Percentiles rank a stretch among this genome's conserved stretches.
These are phyloP conservation scores for Gorsachius magnificus DNA, from an alignment of 2,797 vertebrate species.

Conservation along the genomic window DNA sequence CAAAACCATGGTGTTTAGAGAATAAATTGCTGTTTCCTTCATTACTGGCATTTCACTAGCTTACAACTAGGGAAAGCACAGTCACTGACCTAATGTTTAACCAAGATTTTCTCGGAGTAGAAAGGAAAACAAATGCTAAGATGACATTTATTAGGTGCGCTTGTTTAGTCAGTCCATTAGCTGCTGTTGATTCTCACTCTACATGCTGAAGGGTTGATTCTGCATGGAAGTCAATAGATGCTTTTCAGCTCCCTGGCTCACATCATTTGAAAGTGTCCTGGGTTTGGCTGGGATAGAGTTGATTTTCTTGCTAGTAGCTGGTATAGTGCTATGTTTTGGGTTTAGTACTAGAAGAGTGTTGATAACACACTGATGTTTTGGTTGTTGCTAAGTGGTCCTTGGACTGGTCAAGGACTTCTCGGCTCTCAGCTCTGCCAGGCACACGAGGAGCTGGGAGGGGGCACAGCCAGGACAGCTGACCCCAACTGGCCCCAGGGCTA, in stretches of 20 bases:
- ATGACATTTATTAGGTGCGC: conserved; percentile 5
- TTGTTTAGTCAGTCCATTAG: not conserved
- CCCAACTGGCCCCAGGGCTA: too few species aligned
- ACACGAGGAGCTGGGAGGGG: too few species aligned
- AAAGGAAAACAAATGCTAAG: not conserved
- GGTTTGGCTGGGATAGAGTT: too few species aligned
- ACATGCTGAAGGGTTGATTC: not conserved
- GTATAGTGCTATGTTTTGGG: too few species aligned
- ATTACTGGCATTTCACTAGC: not conserved
- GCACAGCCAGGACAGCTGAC: too few species aligned
- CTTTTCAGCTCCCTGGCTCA: not conserved
- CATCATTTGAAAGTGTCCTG: not conserved
- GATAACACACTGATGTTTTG: too few species aligned
- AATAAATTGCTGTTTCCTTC: not conserved
- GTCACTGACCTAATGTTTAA: not conserved
- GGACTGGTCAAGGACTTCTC: too few species aligned
- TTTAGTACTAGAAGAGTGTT: too few species aligned
- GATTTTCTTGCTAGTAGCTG: too few species aligned
- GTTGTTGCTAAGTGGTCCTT: too few species aligned
- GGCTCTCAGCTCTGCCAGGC: too few species aligned
- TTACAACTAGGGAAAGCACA: not conserved
- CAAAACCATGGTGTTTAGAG: not conserved
- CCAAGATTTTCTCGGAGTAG: not conserved
- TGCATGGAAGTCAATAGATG: not conserved
- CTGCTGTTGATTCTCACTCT: not conserved